Conservation (phyloP, 2,888 invertebrate species). For the Leptinotarsa juncta region DNA sequence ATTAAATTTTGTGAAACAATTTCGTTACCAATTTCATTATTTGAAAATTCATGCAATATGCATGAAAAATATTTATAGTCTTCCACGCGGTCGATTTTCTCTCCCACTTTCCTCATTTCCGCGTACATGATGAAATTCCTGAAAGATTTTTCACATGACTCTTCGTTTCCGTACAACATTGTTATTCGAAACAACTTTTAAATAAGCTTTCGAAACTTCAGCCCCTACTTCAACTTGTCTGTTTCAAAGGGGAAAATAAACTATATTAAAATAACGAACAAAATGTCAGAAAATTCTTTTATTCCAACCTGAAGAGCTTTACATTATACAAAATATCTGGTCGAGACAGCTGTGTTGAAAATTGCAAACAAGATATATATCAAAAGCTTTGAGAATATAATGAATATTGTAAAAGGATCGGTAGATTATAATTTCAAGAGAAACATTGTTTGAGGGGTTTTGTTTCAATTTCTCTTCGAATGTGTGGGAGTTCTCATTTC, state of each 20-base stretch:
- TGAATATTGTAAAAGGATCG: conserved; percentile 15
- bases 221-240: conserved; percentile 26
- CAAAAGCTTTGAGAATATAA: conserved; percentile 18
- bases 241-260: conserved; percentile 35
- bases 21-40: background rate
- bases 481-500: too few relatives aligned
- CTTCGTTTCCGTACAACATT: conserved; percentile 20
- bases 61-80: background rate
- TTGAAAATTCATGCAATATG: background rate
- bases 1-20: background rate
- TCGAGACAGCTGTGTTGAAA: conserved; percentile 16
- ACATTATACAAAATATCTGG: conserved; percentile 26
- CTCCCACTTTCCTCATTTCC: background rate
- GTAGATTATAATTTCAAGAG: background rate
- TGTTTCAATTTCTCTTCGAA: background rate
- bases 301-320: conserved; percentile 27
- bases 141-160: conserved; percentile 18
- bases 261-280: conserved; percentile 37
- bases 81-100: conserved; percentile 6
- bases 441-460: background rate
- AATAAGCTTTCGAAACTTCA: conserved; percentile 36
- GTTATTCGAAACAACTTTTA: conserved; percentile 36
- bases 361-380: conserved; percentile 13
- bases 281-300: conserved; percentile 36
- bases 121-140: conserved; percentile 20